phyloP scores from a whole-genome alignment of 2,797 vertebrate species.

The Petrocephalus schoutedeni region DNA sequence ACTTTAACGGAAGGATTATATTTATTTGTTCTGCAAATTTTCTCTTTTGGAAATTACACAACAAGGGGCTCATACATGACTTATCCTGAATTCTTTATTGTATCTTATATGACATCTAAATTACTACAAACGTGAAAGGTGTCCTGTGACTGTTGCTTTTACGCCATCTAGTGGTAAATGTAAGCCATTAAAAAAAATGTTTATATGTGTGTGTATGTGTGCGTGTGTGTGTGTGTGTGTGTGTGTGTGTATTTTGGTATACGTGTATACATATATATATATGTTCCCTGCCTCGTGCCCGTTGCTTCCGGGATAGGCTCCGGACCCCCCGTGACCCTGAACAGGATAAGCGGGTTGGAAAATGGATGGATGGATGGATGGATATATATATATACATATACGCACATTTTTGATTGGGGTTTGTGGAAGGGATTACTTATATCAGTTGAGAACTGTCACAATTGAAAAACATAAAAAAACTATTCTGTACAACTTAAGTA shows the following conservation, averaged over 20 bases:
- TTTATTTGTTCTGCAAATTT: background rate
- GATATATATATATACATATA: too few species aligned
- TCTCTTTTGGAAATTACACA: background rate
- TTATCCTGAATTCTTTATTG: background rate
- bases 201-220: background rate
- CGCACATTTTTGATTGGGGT: too few species aligned
- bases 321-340: too few species aligned
- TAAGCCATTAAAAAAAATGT: background rate
- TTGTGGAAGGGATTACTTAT: too few species aligned
- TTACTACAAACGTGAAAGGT: background rate
- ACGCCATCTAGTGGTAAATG: slow-evolving; percentile 21
- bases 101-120: background rate
- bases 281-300: too few species aligned
- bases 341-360: too few species aligned
- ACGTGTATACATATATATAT: too few species aligned
- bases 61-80: background rate
- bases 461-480: background rate
- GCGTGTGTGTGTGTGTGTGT: too few species aligned
- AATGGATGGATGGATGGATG: too few species aligned
- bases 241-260: too few species aligned
- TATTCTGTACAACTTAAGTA: background rate
- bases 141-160: background rate
- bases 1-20: slow-evolving; percentile 3
- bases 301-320: too few species aligned
- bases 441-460: too few species aligned